Evolutionary conservation across 2,797 vertebrate species (phyloP).

Genomic region (Coregonus ussuriensis): DNA sequence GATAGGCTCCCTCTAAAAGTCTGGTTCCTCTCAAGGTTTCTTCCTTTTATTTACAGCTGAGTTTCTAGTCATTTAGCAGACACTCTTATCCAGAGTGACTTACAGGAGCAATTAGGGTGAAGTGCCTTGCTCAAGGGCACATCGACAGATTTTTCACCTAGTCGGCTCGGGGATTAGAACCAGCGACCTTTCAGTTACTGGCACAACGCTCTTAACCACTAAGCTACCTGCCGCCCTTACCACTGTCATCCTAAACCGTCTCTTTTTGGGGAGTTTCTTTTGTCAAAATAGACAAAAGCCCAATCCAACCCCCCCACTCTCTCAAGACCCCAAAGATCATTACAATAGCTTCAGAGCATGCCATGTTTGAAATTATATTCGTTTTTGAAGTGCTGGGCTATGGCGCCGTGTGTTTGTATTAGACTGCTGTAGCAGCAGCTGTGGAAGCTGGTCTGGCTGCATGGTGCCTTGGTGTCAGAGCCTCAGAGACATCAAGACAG

Average conservation of each 20-base stretch:
- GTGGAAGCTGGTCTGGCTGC: slow-evolving; percentile 77
- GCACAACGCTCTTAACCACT: too few species aligned
- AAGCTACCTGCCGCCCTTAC: slow-evolving; percentile 19
- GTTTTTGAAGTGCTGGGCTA: slow-evolving; percentile 70
- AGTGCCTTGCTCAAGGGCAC: too few species aligned
- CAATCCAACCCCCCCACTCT: too few species aligned
- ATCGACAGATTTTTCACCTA: too few species aligned
- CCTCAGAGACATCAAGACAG: slow-evolving; percentile 71
- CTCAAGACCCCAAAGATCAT: too few species aligned
- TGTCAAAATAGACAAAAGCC: too few species aligned
- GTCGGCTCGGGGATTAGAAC: too few species aligned
- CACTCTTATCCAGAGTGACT: too few species aligned
- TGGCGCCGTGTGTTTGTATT: slow-evolving; percentile 41
- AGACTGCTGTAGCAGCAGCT: slow-evolving; percentile 74
- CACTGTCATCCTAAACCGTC: slow-evolving; percentile 11
- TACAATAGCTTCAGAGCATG: slow-evolving; percentile 28
- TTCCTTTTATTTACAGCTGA: slow-evolving; percentile 51
- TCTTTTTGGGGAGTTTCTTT: too few species aligned
- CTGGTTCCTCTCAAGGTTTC: slow-evolving; percentile 31
- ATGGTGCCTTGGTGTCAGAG: slow-evolving; percentile 72
- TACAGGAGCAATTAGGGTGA: too few species aligned
- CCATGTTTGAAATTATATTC: slow-evolving; percentile 74
- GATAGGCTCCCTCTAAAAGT: neutral
- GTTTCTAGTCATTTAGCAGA: slow-evolving; percentile 10
- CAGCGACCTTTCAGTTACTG: too few species aligned